Evolutionary conservation across 2,888 invertebrate genomes (phyloP), one percentile per base, ranked within the genome.

Genomic region (Tetramorium bicarinatum): DNA sequence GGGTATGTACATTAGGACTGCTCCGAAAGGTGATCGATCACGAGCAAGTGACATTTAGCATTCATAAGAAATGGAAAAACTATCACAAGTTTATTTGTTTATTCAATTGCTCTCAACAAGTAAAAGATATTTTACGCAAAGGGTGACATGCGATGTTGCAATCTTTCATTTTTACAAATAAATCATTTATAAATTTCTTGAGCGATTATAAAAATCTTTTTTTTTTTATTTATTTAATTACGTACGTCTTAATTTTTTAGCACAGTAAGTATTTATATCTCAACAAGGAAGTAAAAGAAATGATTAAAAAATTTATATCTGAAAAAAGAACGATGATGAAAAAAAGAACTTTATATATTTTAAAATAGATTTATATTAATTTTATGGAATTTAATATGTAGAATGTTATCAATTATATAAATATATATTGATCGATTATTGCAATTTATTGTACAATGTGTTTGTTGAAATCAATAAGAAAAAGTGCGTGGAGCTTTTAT

Each of bases 281-380:
- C 34, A 64, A 15, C 15, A 66, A 44, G 21, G 21, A 13, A 44
- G 15, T 64, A 29, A 21, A 41, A 41, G 41, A 41, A 64, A 7
- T 41, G 41, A 1, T 21, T 64, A 41, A 21, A 15, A 2, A 25
- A 15, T 44, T 62, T 41, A 13, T 41, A 41, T 66, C 21, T 66
- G 47, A 47, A 66, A 67, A 47, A 8, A 67, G 4, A 25, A 66
- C 2, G 44, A 8, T 44, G 0, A 34, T 34, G 29, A 34, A 34
- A 34, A 34, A 34, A 34, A 34, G 25, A 15, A 44, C 18, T 66
- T 25, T 66, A 25, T 25, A 47, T 44, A 44, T 25, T 47, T 44
- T 18, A 4, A 47, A 18, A 66, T 66, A 64, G 15, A 41, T 64
- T 41, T 29, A 34, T 64, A 21, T 64, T 64, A 25, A 66, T 66